Percentiles rank a stretch among this genome's conserved stretches.
Evolutionary conservation across 2,113 vertebrate genomes (phyloP).

Genomic region (Bubo scandiacus): DNA sequence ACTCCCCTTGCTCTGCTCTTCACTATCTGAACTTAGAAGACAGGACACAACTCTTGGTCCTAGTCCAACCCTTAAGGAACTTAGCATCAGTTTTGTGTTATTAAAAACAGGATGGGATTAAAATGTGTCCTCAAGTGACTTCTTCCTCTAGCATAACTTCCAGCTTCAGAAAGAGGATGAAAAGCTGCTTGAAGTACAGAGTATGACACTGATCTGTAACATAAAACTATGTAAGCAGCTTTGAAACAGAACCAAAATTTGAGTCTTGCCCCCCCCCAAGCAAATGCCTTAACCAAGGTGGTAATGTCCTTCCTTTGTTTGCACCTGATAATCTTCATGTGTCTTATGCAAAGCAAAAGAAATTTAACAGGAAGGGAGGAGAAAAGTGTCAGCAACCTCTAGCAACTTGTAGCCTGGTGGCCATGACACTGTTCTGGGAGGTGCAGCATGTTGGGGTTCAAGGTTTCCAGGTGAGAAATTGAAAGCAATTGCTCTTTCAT

Average conservation of each 20-base stretch:
- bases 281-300: background rate
- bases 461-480: background rate
- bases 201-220: background rate
- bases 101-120: slow-evolving; percentile 17
- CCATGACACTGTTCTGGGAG: background rate
- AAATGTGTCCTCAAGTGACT: background rate
- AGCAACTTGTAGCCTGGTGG: background rate
- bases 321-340: background rate
- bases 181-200: background rate
- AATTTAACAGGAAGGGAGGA: slow-evolving; percentile 26
- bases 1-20: background rate
- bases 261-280: background rate
- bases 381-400: background rate
- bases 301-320: background rate
- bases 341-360: background rate
- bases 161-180: background rate
- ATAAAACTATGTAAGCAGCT: background rate
- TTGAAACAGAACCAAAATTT: background rate
- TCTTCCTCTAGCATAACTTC: background rate
- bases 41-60: background rate
- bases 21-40: background rate
- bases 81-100: background rate
- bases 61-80: background rate
- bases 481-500: background rate
- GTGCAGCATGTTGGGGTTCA: background rate